A percentile compares a stretch with the other conserved stretches of the same genome.
Evolutionary conservation across 2,797 vertebrate genomes (phyloP).

Genomic region (Anas georgica): DNA sequence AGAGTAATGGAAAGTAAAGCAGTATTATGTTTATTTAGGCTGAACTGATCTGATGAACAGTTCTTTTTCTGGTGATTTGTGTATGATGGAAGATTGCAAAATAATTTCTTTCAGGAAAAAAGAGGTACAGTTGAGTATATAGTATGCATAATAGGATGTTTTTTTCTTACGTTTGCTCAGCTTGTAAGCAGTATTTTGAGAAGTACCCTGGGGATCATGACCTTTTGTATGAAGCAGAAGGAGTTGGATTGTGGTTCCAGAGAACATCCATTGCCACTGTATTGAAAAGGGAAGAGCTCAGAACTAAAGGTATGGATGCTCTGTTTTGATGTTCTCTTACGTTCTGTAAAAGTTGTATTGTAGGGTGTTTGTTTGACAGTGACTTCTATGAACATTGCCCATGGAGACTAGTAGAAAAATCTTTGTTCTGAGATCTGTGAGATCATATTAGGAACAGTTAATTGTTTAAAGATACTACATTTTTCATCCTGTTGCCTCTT

Average conservation of each 20-base stretch:
- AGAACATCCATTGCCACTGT: slow-evolving; percentile 76
- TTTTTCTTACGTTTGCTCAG: slow-evolving; percentile 71
- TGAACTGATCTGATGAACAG: rapidly evolving
- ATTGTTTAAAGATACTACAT: not conserved
- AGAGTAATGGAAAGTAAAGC: not conserved
- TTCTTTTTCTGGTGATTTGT: not conserved
- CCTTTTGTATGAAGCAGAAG: slow-evolving; percentile 87
- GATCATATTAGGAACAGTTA: not conserved
- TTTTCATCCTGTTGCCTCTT: not conserved
- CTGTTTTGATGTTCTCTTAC: not conserved
- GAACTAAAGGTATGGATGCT: slow-evolving; percentile 71
- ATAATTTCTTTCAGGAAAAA: not conserved
- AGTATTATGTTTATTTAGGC: not conserved
- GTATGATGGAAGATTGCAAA: not conserved
- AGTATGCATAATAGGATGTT: not conserved
- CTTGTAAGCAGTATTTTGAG: slow-evolving; percentile 85
- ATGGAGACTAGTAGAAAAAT: not conserved
- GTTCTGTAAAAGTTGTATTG: not conserved
- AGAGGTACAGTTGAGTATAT: not conserved
- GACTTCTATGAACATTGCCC: not conserved
- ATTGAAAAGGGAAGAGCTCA: slow-evolving; percentile 72
- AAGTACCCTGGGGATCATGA: slow-evolving; percentile 81
- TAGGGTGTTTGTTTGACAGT: not conserved
- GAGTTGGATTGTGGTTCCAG: slow-evolving; percentile 81
- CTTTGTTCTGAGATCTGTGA: not conserved